phyloP scores from a whole-genome alignment of 2,797 vertebrate species.

The Chiroxiphia lanceolata region DNA sequence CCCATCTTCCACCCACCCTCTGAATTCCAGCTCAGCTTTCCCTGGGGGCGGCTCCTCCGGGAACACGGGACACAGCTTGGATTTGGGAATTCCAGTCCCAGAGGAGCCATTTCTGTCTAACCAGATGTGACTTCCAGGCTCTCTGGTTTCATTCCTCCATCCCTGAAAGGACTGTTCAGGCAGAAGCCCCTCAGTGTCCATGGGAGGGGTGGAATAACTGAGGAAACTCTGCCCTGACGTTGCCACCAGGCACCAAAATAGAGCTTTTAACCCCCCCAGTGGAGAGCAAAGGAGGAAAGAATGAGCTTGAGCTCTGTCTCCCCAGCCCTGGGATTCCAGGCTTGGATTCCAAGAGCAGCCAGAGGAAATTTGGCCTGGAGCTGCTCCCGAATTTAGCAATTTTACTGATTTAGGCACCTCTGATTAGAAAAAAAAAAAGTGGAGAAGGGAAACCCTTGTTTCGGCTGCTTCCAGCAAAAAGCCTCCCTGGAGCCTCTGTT shows the following conservation, averaged over 20 bases:
- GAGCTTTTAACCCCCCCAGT: neutral
- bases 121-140: too few species aligned
- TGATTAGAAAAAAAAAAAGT: neutral
- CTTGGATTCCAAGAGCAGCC: neutral
- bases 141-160: neutral
- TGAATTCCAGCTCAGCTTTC: neutral
- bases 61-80: neutral
- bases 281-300: neutral
- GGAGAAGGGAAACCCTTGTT: neutral
- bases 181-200: neutral
- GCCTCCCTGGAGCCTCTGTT: neutral
- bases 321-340: neutral
- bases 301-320: neutral
- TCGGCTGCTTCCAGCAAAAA: neutral
- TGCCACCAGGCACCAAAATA: neutral
- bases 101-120: neutral
- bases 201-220: accelerated
- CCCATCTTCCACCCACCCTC: too few species aligned
- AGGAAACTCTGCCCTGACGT: neutral
- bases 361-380: neutral
- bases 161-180: neutral
- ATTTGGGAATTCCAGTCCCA: neutral
- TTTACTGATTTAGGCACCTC: neutral
- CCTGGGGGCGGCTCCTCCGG: accelerated
- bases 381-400: neutral